Evolutionary conservation across 2,797 vertebrate species (phyloP).

Genomic region (Cyprinella venusta): DNA sequence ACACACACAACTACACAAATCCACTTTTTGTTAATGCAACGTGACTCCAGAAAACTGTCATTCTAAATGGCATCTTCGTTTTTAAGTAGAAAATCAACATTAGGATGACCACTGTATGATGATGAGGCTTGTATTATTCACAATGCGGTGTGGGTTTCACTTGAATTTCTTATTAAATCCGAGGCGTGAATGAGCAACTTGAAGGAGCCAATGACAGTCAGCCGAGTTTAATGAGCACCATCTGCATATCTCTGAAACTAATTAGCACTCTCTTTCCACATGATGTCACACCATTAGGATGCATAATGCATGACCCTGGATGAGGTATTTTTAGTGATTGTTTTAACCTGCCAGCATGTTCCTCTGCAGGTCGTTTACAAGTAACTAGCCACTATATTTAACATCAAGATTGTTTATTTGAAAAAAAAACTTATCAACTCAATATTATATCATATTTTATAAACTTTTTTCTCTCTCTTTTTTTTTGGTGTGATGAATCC

Average conservation of each 20-base stretch:
- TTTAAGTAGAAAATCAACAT: slow-evolving; percentile 24
- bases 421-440: neutral
- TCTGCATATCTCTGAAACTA: slow-evolving; percentile 67
- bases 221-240: slow-evolving; percentile 69
- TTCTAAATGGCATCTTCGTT: slow-evolving; percentile 3
- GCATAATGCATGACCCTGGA: slow-evolving; percentile 53
- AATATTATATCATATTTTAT: neutral
- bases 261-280: slow-evolving; percentile 67
- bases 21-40: slow-evolving; percentile 38
- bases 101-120: neutral
- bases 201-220: slow-evolving; percentile 62
- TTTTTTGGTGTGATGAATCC: neutral
- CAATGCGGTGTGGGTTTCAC: neutral
- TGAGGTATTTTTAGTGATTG: slow-evolving; percentile 56
- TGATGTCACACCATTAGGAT: slow-evolving; percentile 59
- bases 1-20: slow-evolving; percentile 33
- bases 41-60: slow-evolving; percentile 51
- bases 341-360: slow-evolving; percentile 47
- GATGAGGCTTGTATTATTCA: slow-evolving; percentile 5
- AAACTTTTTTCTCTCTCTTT: too few species aligned
- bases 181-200: slow-evolving; percentile 32
- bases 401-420: neutral
- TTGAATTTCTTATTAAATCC: slow-evolving; percentile 20
- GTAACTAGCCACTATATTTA: neutral
- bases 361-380: neutral